A percentile compares a stretch with the other conserved stretches of the same genome.
phyloP scores from a whole-genome alignment of 2,113 vertebrate genomes.

The Vulpes ferrilata region DNA sequence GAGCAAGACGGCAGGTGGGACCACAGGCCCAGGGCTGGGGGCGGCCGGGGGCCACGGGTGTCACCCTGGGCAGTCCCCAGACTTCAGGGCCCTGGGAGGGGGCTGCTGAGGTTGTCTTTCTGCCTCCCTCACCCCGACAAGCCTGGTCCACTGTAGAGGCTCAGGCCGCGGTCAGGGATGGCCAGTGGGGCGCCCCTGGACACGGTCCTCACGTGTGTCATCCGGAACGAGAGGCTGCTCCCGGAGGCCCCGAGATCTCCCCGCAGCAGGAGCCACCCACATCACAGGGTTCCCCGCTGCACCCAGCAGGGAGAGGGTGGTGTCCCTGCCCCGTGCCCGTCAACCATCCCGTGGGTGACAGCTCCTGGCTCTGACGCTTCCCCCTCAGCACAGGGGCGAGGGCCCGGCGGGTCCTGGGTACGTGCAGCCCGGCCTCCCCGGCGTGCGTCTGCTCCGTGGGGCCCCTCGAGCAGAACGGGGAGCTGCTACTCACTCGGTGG shows the following conservation, averaged over 20 bases:
- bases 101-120: rapidly evolving
- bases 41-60: too few species aligned
- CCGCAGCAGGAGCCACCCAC: background rate
- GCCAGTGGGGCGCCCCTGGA: too few species aligned
- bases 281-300: background rate
- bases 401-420: background rate
- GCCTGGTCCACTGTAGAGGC: too few species aligned
- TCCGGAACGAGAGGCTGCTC: rapidly evolving
- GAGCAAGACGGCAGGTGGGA: rapidly evolving
- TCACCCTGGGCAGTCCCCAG: too few species aligned
- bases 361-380: background rate
- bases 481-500: conserved; percentile 56
- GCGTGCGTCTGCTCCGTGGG: rapidly evolving
- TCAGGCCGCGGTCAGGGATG: background rate
- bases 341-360: background rate
- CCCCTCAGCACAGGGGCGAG: background rate
- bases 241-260: background rate
- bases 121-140: too few species aligned
- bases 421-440: background rate
- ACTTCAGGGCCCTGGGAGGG: rapidly evolving
- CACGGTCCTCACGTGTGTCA: rapidly evolving
- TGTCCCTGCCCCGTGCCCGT: rapidly evolving
- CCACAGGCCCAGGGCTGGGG: rapidly evolving
- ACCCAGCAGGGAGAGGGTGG: rapidly evolving
- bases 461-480: background rate